These are phyloP conservation scores for Rhynchotus rufescens DNA, from an alignment of 2,797 vertebrate genomes.

Conservation along the genomic window DNA sequence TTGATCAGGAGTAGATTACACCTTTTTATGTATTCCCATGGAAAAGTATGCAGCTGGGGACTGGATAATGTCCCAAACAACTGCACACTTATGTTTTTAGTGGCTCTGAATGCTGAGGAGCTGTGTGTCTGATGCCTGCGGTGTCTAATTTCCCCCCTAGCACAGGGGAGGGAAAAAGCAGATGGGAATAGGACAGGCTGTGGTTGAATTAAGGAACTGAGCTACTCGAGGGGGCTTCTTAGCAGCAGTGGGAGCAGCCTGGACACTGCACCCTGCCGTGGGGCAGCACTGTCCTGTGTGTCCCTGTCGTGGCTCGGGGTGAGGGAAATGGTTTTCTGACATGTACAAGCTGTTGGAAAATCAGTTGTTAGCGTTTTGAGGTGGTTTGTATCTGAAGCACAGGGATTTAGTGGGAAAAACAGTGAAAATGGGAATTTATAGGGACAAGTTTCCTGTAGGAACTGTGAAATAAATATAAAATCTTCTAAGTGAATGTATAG, in stretches of 20 bases:
- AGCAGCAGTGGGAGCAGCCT: neutral
- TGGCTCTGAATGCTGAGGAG: slow-evolving; percentile 12
- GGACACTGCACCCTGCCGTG: accelerated
- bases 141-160: slow-evolving; percentile 43
- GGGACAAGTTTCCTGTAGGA: neutral
- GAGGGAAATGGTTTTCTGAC: slow-evolving; percentile 1
- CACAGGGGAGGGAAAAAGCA: slow-evolving; percentile 38
- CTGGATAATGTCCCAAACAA: neutral
- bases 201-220: slow-evolving; percentile 57
- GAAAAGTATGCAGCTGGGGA: neutral
- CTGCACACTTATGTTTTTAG: neutral
- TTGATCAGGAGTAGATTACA: neutral
- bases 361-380: neutral
- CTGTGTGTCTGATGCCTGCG: slow-evolving; percentile 12
- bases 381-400: neutral
- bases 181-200: slow-evolving; percentile 60
- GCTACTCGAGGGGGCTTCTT: slow-evolving; percentile 14
- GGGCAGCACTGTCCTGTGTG: neutral
- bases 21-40: neutral
- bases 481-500: no score
- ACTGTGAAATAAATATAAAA: neutral
- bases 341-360: neutral
- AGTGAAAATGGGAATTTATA: neutral
- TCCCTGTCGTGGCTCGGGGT: neutral
- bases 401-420: neutral